phyloP scores from a whole-genome alignment of 1,140 invertebrate species.

The Monochamus saltuarius region DNA sequence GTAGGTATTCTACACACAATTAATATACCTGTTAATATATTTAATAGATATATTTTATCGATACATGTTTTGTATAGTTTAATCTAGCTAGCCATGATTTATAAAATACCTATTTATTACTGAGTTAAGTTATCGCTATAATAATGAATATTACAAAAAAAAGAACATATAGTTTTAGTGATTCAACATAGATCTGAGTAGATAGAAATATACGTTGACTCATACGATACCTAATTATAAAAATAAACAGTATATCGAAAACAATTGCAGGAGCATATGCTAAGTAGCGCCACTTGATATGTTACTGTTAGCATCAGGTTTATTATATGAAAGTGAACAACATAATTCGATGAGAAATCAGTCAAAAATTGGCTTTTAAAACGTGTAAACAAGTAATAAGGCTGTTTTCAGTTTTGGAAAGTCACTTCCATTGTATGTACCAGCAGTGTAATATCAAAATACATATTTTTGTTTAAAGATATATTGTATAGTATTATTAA shows the following conservation, averaged over 20 bases:
- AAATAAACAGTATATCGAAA: constrained; percentile 42
- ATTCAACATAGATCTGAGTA: constrained; percentile 39
- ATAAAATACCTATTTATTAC: constrained; percentile 20
- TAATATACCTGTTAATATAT: no score
- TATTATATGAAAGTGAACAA: no score
- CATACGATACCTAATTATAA: constrained; percentile 32
- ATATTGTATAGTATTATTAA: no score
- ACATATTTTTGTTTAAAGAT: no score
- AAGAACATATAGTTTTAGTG: constrained; percentile 37
- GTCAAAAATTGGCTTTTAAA: no score
- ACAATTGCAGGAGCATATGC: constrained; percentile 37
- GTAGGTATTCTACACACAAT: no score
- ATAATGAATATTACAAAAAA: constrained; percentile 24
- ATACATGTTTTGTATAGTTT: constrained; percentile 14
- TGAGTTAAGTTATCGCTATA: constrained; percentile 25
- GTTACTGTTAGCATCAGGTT: constrained; percentile 35
- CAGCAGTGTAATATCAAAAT: no score
- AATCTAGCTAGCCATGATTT: constrained; percentile 22
- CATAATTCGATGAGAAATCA: no score
- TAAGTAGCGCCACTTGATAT: constrained; percentile 33
- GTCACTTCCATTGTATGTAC: no score
- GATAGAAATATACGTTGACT: constrained; percentile 39
- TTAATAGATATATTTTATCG: background rate
- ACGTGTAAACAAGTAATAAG: no score
- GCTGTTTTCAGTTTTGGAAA: no score